phyloP scores from a whole-genome alignment of 1,140 invertebrate species.

The Calephelis nemesis region DNA sequence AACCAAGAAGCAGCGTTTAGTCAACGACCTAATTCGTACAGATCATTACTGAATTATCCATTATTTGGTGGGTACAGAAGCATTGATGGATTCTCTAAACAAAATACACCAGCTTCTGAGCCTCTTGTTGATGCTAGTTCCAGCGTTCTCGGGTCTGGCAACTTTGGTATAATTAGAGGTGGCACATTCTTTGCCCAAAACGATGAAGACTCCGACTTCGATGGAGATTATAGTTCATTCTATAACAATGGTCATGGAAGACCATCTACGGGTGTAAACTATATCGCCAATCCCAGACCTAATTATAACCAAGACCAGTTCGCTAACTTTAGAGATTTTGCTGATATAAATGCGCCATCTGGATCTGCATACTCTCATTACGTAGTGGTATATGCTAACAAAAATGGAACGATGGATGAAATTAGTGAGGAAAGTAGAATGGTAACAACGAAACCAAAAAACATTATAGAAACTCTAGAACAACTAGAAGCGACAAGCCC shows the following conservation, averaged over 20 bases:
- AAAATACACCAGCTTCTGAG: constrained; percentile 56
- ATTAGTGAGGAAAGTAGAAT: constrained; percentile 68
- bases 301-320: constrained; percentile 87
- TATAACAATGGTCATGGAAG: constrained; percentile 85
- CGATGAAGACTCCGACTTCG: constrained; percentile 68
- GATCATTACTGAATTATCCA: constrained; percentile 72
- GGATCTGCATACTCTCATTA: constrained; percentile 90
- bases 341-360: constrained; percentile 90
- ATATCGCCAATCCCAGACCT: constrained; percentile 78
- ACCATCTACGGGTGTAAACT: constrained; percentile 81
- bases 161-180: constrained; percentile 92
- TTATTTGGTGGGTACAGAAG: constrained; percentile 68
- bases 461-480: constrained; percentile 89
- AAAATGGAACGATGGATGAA: constrained; percentile 81
- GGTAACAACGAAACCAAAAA: constrained; percentile 83
- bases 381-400: constrained; percentile 89
- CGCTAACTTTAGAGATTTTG: constrained; percentile 93
- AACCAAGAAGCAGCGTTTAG: constrained; percentile 76
- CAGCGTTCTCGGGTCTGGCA: constrained; percentile 88
- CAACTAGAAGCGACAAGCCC: constrained; percentile 79
- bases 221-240: constrained; percentile 78
- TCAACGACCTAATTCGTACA: constrained; percentile 72
- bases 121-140: constrained; percentile 62
- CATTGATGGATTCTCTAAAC: constrained; percentile 60
- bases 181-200: constrained; percentile 89